A percentile compares a stretch with the other conserved stretches of the same genome.
These are phyloP conservation scores for Dasypolia templi DNA, from an alignment of 2,888 invertebrate species.

Conservation along the genomic window DNA sequence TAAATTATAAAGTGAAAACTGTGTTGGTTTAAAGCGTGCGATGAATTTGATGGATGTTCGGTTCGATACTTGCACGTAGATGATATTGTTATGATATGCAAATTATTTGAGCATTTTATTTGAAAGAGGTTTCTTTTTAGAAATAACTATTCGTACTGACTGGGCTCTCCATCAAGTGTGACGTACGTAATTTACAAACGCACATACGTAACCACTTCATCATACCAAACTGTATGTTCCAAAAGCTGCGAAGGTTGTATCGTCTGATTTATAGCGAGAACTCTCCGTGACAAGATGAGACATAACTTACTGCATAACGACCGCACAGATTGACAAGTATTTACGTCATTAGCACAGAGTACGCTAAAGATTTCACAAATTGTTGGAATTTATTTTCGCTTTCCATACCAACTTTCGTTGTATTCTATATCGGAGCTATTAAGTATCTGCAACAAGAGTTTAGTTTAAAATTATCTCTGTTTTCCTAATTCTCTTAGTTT, in stretches of 20 bases:
- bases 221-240: slow-evolving; percentile 4
- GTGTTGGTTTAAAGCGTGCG: slow-evolving; percentile 47
- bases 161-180: neutral
- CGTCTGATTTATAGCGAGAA: slow-evolving; percentile 54
- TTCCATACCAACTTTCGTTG: slow-evolving; percentile 3
- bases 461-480: neutral
- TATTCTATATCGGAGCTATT: neutral
- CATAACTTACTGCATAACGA: slow-evolving; percentile 62
- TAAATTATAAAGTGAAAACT: slow-evolving; percentile 62
- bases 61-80: slow-evolving; percentile 21
- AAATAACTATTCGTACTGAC: neutral
- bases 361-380: slow-evolving; percentile 31
- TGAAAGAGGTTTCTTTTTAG: neutral
- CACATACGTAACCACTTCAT: slow-evolving; percentile 19
- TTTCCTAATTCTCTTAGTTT: neutral
- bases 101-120: neutral
- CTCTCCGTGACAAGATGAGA: slow-evolving; percentile 52
- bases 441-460: neutral
- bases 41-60: slow-evolving; percentile 38
- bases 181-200: neutral
- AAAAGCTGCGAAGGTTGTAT: slow-evolving; percentile 22
- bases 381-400: slow-evolving; percentile 21
- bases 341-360: slow-evolving; percentile 44
- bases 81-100: neutral
- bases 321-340: slow-evolving; percentile 49